Conservation (phyloP, 2,888 invertebrate genomes). For the Craniophora ligustri region DNA sequence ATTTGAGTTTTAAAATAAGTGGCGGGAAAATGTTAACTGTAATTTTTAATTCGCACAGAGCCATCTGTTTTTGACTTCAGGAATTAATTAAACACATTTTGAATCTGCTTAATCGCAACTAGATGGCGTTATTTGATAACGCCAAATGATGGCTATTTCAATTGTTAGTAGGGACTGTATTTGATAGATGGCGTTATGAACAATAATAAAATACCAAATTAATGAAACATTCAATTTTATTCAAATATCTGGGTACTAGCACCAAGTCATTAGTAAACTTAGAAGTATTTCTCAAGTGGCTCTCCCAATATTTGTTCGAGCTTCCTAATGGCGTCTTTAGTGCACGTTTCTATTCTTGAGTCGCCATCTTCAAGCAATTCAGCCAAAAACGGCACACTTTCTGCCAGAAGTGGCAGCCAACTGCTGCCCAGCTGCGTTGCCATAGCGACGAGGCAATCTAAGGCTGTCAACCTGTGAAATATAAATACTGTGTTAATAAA, state of each 20-base stretch:
- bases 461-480: constrained; percentile 89
- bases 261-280: constrained; percentile 56
- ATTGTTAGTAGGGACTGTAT: no score
- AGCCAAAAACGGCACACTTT: constrained; percentile 97
- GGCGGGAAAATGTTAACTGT: no score
- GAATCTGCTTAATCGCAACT: rapidly evolving
- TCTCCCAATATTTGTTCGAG: constrained; percentile 96
- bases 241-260: neutral
- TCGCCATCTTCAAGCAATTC: constrained; percentile 97
- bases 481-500: no score
- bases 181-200: neutral
- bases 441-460: constrained; percentile 93
- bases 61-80: no score
- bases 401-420: constrained; percentile 96
- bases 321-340: constrained; percentile 94
- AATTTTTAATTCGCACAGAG: no score
- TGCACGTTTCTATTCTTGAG: constrained; percentile 93
- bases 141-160: no score
- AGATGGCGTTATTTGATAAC: constrained; percentile 22
- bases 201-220: no score
- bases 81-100: no score
- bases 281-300: constrained; percentile 96
- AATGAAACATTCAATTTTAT: neutral
- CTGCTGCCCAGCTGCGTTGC: constrained; percentile 96
- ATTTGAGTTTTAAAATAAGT: no score